Evolutionary conservation across 2,888 invertebrate species (phyloP).

Genomic region (Lathronympha strigana): DNA sequence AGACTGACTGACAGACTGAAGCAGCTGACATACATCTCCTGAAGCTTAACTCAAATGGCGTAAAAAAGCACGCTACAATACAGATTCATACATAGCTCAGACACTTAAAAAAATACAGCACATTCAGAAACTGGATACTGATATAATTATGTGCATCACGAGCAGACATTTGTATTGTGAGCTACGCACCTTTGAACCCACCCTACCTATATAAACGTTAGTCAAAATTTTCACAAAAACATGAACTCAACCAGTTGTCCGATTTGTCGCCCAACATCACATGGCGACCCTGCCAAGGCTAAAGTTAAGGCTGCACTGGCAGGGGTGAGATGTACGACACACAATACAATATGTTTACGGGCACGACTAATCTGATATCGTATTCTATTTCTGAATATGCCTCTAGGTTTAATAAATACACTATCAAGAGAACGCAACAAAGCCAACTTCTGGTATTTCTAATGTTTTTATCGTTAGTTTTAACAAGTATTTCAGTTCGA

Average conservation of each 20-base stretch:
- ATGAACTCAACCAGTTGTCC: no score
- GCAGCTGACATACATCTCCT: conserved; percentile 41
- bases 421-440: not conserved
- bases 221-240: no score
- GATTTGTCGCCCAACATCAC: no score
- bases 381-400: conserved; percentile 2
- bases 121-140: conserved; percentile 1
- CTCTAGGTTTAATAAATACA: not conserved
- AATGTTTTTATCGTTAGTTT: not conserved
- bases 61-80: conserved; percentile 52
- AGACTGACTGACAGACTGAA: not conserved
- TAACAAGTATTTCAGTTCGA: no score
- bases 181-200: no score
- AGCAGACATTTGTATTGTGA: no score
- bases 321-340: no score
- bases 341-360: no score
- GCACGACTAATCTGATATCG: not conserved
- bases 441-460: not conserved
- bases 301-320: no score
- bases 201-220: no score
- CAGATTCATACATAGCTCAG: conserved; percentile 54
- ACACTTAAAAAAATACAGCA: conserved; percentile 45
- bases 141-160: not conserved
- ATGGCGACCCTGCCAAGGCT: no score
- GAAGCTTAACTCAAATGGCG: conserved; percentile 50